A percentile compares a stretch with the other conserved stretches of the same genome.
Conservation (phyloP, 2,797 vertebrate genomes). For the Hephaestus fuliginosus region DNA sequence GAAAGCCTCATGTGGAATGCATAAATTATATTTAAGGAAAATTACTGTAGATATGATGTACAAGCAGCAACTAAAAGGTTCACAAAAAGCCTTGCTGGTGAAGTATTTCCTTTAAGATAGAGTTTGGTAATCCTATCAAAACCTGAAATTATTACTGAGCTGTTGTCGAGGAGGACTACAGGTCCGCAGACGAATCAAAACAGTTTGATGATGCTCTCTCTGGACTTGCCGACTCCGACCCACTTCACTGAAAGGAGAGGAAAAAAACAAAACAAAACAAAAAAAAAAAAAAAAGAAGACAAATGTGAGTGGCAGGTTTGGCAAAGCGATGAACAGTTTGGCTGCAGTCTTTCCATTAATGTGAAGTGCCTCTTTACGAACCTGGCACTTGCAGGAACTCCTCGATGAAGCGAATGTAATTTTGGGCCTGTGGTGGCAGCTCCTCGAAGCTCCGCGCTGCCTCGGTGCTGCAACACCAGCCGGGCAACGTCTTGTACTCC, state of each 20-base stretch:
- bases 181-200: constrained; percentile 73
- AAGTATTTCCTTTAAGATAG: constrained; percentile 51
- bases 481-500: constrained; percentile 85
- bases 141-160: constrained; percentile 55
- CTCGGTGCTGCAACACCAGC: constrained; percentile 87
- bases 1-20: constrained; percentile 66
- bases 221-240: constrained; percentile 90
- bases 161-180: constrained; percentile 1
- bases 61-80: constrained; percentile 57
- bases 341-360: constrained; percentile 31
- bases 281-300: neutral
- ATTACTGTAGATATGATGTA: constrained; percentile 40
- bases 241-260: constrained; percentile 87
- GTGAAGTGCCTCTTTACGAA: constrained; percentile 60
- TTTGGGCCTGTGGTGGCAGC: constrained; percentile 84
- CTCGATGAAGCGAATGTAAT: constrained; percentile 87
- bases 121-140: constrained; percentile 41
- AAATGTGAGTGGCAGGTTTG: constrained; percentile 28
- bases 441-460: constrained; percentile 82
- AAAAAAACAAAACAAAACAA: neutral
- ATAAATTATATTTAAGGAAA: constrained; percentile 58
- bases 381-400: constrained; percentile 88
- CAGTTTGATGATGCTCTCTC: constrained; percentile 89
- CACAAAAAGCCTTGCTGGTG: constrained; percentile 77
- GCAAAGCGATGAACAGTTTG: constrained; percentile 20